Base-by-base conservation (phyloP, 2,797 vertebrate species). In the Centroberyx gerrardi region DNA sequence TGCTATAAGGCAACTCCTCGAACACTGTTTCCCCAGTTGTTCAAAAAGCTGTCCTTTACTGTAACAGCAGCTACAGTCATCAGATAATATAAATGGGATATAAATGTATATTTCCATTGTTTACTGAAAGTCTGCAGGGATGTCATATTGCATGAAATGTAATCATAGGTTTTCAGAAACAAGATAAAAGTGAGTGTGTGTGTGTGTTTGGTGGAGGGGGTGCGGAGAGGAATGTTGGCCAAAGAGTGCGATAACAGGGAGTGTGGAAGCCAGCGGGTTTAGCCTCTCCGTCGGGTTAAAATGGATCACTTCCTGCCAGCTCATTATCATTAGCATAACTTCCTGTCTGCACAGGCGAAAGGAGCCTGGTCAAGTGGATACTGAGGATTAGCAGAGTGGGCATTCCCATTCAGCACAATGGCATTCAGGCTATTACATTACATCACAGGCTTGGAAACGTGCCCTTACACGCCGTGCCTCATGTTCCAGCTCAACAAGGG, bases 301-400 rank as follows among this genome's bases (percentile, higher is more conserved):
- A 84, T 67, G 55, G 62, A 80, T 83, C 75, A 85, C 82, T 91
- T 92, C 92, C 89, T 87, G 86, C 68, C 66, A 66, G 68, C 80
- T 87, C 80, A 64, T 88, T 88, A 90, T 90, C 80, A 56, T 80
- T 65, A 80, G 28, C 78, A 71, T 58, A 64, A 78, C 82, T 91
- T 91, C 88, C 87, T 82, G 76, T 87, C 70, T 76, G 74, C 40
- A 12, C 38, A 36, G 77, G 54, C 59, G 5, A 28, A 59, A n/a
- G 62, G 38, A 62, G 63, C 54, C 65, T 54, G 78, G 66, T 78
- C 62, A 52, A 81, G 54, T 69, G 78, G 72, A 84, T 68, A 29
- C 58, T 36, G 80, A 40, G 62, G 75, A 87, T 88, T 78, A 87
- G 64, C 71, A 13, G 62, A 73, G 73, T 71, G 72, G 27, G 9